Conservation (phyloP, 2,113 vertebrate genomes). For the Phyllopteryx taeniolatus region DNA sequence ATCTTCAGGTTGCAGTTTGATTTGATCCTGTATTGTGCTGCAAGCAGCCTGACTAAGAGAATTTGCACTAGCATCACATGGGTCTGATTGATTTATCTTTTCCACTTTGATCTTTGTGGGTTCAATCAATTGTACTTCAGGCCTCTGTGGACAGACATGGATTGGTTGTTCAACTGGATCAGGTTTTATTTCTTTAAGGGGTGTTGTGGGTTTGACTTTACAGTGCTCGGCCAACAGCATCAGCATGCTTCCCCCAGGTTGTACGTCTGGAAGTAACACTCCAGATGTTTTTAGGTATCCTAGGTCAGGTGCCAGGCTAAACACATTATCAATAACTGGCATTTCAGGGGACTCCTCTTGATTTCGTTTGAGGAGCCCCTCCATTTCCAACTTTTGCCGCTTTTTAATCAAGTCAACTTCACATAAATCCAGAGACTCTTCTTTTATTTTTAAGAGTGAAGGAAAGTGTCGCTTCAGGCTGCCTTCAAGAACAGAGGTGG, state of each 20-base stretch:
- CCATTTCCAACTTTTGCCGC: slow-evolving; percentile 36
- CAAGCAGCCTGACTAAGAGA: slow-evolving; percentile 7
- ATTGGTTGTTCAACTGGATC: slow-evolving; percentile 17
- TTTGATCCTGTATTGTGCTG: slow-evolving; percentile 2
- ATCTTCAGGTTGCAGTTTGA: slow-evolving; percentile 45
- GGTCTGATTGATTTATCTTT: slow-evolving; percentile 32
- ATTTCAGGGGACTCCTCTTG: slow-evolving; percentile 77
- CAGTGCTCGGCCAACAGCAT: slow-evolving; percentile 12
- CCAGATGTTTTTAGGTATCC: slow-evolving; percentile 70
- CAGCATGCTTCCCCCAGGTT: slow-evolving; percentile 8
- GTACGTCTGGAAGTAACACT: slow-evolving; percentile 25
- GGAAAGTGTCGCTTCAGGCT: slow-evolving; percentile 39
- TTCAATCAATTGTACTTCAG: slow-evolving; percentile 12
- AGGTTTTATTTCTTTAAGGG: slow-evolving; percentile 25
- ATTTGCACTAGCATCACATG: not conserved
- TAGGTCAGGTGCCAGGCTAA: slow-evolving; percentile 88
- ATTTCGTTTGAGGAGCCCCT: not conserved
- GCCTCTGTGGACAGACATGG: not conserved
- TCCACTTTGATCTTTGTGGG: slow-evolving; percentile 56
- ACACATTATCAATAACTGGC: slow-evolving; percentile 91
- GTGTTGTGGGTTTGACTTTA: slow-evolving; percentile 35
- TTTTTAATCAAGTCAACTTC: slow-evolving; percentile 47
- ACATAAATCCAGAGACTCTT: slow-evolving; percentile 39
- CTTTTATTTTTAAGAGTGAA: slow-evolving; percentile 40
- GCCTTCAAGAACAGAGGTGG: slow-evolving; percentile 13